Evolutionary conservation across 2,113 vertebrate species (phyloP).

Genomic region (Eira barbara): DNA sequence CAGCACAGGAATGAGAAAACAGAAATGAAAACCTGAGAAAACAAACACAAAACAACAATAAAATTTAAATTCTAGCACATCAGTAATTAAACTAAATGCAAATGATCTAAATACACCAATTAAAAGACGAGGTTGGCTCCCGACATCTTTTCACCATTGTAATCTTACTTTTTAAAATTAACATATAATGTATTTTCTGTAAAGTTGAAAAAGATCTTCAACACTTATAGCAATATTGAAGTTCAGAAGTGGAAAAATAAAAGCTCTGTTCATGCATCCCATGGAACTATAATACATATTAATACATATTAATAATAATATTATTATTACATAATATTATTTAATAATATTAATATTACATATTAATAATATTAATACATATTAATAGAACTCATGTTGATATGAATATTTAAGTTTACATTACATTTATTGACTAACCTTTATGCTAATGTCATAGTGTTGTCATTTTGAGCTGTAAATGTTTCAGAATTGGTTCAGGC

Average conservation of each 20-base stretch:
- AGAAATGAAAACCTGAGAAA: neutral
- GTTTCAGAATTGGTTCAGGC: neutral
- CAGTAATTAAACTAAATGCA: neutral
- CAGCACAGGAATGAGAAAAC: neutral
- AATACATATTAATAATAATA: too few relatives aligned
- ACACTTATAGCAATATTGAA: neutral
- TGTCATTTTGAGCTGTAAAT: slow-evolving; percentile 38
- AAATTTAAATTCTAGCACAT: neutral
- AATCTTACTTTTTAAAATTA: too few relatives aligned
- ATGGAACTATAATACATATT: neutral
- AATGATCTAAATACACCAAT: neutral
- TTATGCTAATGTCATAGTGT: slow-evolving; percentile 1
- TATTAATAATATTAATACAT: too few relatives aligned
- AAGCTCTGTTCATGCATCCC: slow-evolving; percentile 12
- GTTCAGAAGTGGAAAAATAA: slow-evolving; percentile 35
- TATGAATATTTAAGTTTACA: slow-evolving; percentile 44
- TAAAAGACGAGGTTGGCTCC: neutral
- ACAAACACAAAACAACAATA: neutral
- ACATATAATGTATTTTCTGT: neutral
- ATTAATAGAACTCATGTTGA: slow-evolving; percentile 10
- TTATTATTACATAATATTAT: too few relatives aligned
- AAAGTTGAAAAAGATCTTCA: too few relatives aligned
- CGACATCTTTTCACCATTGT: too few relatives aligned
- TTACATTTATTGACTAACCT: slow-evolving; percentile 41
- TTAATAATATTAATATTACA: too few relatives aligned